Conservation (phyloP, 1,140 invertebrate genomes). For the Archivesica marissinica region DNA sequence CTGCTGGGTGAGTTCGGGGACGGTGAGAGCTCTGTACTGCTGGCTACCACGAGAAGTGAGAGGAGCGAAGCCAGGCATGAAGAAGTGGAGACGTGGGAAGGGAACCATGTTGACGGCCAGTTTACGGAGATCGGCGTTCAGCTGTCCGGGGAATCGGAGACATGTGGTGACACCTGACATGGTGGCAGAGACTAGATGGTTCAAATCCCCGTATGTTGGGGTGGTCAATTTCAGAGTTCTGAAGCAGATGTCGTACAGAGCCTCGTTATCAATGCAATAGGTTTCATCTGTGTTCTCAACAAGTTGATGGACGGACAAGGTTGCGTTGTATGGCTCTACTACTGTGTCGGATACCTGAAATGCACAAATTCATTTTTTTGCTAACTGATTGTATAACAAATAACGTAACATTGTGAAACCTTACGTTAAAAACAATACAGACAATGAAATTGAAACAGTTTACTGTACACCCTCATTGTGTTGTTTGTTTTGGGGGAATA, state of each 20-base stretch:
- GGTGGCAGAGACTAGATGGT: conserved; percentile 86
- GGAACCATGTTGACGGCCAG: conserved; percentile 91
- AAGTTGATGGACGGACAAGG: conserved; percentile 89
- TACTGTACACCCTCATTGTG: too few relatives aligned
- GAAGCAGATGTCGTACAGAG: conserved; percentile 91
- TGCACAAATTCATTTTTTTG: too few relatives aligned
- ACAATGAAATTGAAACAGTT: too few relatives aligned
- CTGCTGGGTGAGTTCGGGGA: conserved; percentile 87
- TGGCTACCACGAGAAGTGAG: conserved; percentile 86
- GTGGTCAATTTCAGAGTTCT: conserved; percentile 89
- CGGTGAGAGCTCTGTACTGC: conserved; percentile 85
- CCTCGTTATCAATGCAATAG: conserved; percentile 92
- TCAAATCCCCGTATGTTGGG: conserved; percentile 88
- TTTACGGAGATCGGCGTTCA: conserved; percentile 94
- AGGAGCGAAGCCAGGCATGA: conserved; percentile 92
- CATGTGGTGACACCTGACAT: conserved; percentile 94
- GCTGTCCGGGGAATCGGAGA: conserved; percentile 91
- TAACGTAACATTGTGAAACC: too few relatives aligned
- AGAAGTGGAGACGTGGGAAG: conserved; percentile 91
- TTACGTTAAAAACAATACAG: too few relatives aligned
- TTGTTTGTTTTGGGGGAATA: too few relatives aligned
- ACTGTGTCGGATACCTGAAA: too few relatives aligned
- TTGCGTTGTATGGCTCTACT: too few relatives aligned
- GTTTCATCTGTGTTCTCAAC: conserved; percentile 91
- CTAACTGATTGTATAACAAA: too few relatives aligned